Evolutionary conservation across 2,113 vertebrate species (phyloP), one percentile per base, ranked within the genome.

Genomic region (Stegastes partitus): DNA sequence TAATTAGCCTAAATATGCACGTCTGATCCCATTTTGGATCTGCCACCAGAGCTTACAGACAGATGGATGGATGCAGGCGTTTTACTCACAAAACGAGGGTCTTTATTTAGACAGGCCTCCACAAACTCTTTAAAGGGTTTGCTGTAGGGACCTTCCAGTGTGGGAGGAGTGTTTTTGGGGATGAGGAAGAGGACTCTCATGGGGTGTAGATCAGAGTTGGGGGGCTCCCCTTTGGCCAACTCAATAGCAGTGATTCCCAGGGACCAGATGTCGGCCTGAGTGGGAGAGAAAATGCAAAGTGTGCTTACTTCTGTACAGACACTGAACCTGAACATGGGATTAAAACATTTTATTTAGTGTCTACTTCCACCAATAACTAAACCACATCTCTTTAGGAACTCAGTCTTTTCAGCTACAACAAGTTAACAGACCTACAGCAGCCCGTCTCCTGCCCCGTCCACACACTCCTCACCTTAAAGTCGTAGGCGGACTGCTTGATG

Each of bases 111-210:
- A 89, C 98, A 99, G 50, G 97, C 97, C 87, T 99, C 97, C 85
- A 99, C 97, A 86, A 99, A 99, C 83, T 99, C 98, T 88, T 98
- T 99, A 89, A 99, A 99, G 45, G 98, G 97, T 84, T 98, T 99
- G 95, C 98, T 99, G 94, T 99, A 96, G 61, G 96, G 95, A 50
- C 98, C 98, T 77, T 99, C 98, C 65, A 99, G 93, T 1, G 97
- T 96, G 42, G 98, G 98, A 6, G 98, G 98, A 87, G 96, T 98
- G 87, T 99, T 99, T 93, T 99, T 99, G 16, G 98, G 98, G 63
- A 99, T 99, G 78, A 99, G 94, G 87, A 99, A 99, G 54, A 99
- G 95, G 86, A 99, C 98, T 4, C 98, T 96, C 98, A 99, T 99
- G 57, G 98, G 98, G 86, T 99, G 98, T 2, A 99, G 92, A 65